These are phyloP conservation scores for Cynocephalus volans DNA, from an alignment of 2,113 vertebrate genomes.

Conservation along the genomic window DNA sequence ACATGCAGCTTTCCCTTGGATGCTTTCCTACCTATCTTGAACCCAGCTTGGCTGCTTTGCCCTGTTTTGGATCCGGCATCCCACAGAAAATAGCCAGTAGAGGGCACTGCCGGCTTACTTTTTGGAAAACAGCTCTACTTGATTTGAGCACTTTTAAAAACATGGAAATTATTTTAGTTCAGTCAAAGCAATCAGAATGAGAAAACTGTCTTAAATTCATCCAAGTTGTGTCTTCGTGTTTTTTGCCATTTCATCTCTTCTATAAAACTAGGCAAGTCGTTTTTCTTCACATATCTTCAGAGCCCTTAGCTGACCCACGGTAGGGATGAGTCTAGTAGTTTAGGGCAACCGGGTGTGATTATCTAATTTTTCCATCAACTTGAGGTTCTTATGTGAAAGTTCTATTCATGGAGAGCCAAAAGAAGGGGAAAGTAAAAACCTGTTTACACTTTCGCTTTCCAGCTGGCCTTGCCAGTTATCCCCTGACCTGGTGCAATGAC, in stretches of 20 bases:
- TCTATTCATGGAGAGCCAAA: slow-evolving; percentile 86
- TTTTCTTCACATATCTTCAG: slow-evolving; percentile 43
- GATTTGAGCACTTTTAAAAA: slow-evolving; percentile 53
- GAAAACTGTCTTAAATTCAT: slow-evolving; percentile 62
- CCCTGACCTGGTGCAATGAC: slow-evolving; percentile 86
- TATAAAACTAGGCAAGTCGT: slow-evolving; percentile 22
- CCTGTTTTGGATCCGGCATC: background rate
- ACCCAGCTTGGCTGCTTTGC: background rate
- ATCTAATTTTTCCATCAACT: slow-evolving; percentile 85
- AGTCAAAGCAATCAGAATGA: slow-evolving; percentile 74
- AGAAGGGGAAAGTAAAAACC: slow-evolving; percentile 82
- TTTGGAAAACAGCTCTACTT: slow-evolving; percentile 46
- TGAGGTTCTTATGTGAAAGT: slow-evolving; percentile 86
- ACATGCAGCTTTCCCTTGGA: background rate
- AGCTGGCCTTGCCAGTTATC: slow-evolving; percentile 87
- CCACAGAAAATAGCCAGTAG: slow-evolving; percentile 45
- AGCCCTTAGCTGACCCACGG: slow-evolving; percentile 69
- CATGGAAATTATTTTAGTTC: slow-evolving; percentile 77
- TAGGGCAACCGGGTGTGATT: slow-evolving; percentile 76
- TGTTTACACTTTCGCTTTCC: slow-evolving; percentile 88
- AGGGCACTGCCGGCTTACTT: slow-evolving; percentile 59
- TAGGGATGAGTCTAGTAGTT: slow-evolving; percentile 61
- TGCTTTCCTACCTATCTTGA: background rate
- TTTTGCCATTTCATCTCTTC: slow-evolving; percentile 16
- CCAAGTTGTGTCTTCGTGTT: slow-evolving; percentile 41